Evolutionary conservation across 2,113 vertebrate species (phyloP), one percentile per base, ranked within the genome.

Genomic region (Marcusenius ussheri): DNA sequence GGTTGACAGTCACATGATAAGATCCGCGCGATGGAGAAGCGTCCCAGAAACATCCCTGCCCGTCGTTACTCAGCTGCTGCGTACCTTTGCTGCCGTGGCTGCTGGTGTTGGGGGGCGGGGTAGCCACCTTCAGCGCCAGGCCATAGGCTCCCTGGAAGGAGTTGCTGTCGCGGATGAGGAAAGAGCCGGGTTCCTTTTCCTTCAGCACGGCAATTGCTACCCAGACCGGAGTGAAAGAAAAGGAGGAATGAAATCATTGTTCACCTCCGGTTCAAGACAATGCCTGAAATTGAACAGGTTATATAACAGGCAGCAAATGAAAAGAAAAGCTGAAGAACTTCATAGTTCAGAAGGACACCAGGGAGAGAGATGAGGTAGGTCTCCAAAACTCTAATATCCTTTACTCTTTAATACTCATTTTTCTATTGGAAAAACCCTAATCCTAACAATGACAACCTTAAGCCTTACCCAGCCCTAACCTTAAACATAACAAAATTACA

Each of bases 101-200:
- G 94, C 90, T 95, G 92, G 93, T 91, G 10, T 96, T 97, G 51
- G 96, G 93, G n/a, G 98, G 98, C 45, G 97, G 96, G 0, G 96
- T 97, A 2, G 96, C 95, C 94, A 98, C 98, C 92, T 98, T 98
- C 89, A 98, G 96, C 66, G 98, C 98, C 92, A 98, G 93, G 3
- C 98, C 98, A 1, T 98, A 98, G 13, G 97, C 98, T 50, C 98
- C 98, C 90, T 97, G 98, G 94, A 98, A 98, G 39, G 97, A 98
- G 93, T 97, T 98, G 50, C 98, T 98, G 94, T 98, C 97, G 74
- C 98, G 95, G 94, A 98, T 97, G 91, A 98, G 95, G 93, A 98
- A 98, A 49, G 95, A 93, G 7, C 98, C 97, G 0, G 98, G 97
- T 66, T 98, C 97, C 93, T 95, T 94, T 91, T 96, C 96, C 94